Evolutionary conservation across 2,113 vertebrate genomes (phyloP), one percentile per base, ranked within the genome.

Genomic region (Pongo pygmaeus): DNA sequence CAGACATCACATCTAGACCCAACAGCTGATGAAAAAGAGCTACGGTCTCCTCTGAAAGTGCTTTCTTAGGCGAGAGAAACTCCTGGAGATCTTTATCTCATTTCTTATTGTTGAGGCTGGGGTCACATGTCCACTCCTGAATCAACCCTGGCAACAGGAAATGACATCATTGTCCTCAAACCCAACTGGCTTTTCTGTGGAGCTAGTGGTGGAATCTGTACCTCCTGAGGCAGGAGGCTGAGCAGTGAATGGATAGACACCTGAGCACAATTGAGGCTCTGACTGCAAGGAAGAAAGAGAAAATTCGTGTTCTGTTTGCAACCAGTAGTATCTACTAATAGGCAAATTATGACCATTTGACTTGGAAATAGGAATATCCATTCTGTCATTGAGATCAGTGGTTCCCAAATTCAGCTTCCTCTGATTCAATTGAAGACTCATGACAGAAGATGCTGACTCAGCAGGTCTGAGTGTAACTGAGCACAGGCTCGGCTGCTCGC

Each of bases 311-410:
- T 64, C 25, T 18, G 20, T 55, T 52, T 84, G 69, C 22, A 50
- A 22, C 69, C 22, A 72, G 27, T 20, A 59, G 22, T 84, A 13
- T n/a, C 8, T n/a, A 59, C 30, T 22, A 61, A 14, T 74, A 96
- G 78, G 77, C 84, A 32, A 46, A 93, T 88, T 30, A 59, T n/a
- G 92, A 89, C 35, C 85, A 16, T 93, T 79, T 98, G 95, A 94
- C 86, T 84, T 96, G 48, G n/a, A 95, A 97, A 38, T 94, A 67
- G 96, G 93, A 97, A 96, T 80, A 83, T 86, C 91, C 94, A 74
- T 89, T 97, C 70, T 80, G 35, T 50, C n/a, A n/a, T n/a, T 64
- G 69, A 48, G 57, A 40, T 75, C 50, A 40, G 8, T 75, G 30
- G 30, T 67, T 38, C 48, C 43, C 27, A 38, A 83, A 46, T 23